Evolutionary conservation across 2,797 vertebrate genomes (phyloP), one percentile per base, ranked within the genome.

Genomic region (Cyprinodon diabolis): DNA sequence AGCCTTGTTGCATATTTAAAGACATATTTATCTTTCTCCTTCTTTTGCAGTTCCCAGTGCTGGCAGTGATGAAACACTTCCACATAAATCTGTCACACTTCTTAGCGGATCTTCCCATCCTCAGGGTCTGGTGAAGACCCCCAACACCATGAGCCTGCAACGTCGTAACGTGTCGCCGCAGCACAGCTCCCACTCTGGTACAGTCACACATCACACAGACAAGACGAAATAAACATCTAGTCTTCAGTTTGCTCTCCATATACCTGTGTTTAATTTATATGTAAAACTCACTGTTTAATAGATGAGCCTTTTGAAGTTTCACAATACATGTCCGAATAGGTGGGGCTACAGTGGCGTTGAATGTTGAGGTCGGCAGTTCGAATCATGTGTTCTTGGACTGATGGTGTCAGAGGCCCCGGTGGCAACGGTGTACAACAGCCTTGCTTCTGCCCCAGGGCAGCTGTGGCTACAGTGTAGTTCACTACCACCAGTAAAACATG

Each of bases 131-230:
- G 80, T 85, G 0, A 94, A 93, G 10, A 30, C 30, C 90, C 89
- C 94, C 2, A 94, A 93, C 76, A 92, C 84, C 57, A 89, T 89
- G 19, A 86, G 86, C 0, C 86, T 94, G 15, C 91, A 95, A 25
- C 95, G 96, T 71, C 95, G 93, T 88, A 94, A 94, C 79, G 89
- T 97, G 80, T 96, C 96, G 0, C 95, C 95, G 0, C 95, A 96
- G 13, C 96, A 93, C 76, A 76, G 93, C 72, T 92, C 94, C 68
- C 95, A 96, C 0, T 17, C 95, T 43, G 94, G 97, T 98, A 91
- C 91, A 94, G 81, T 71, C 37, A 15, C 19, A 3, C n/a, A 3
- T 1, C 45, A n/a, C 65, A 21, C 48, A 66, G 8, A 13, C 23
- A 2, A 11, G 0, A 5, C 11, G 15, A 72, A 57, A 63, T 52